Evolutionary conservation across 1,140 invertebrate species (phyloP).

Genomic region (Schlechtendalia chinensis): DNA sequence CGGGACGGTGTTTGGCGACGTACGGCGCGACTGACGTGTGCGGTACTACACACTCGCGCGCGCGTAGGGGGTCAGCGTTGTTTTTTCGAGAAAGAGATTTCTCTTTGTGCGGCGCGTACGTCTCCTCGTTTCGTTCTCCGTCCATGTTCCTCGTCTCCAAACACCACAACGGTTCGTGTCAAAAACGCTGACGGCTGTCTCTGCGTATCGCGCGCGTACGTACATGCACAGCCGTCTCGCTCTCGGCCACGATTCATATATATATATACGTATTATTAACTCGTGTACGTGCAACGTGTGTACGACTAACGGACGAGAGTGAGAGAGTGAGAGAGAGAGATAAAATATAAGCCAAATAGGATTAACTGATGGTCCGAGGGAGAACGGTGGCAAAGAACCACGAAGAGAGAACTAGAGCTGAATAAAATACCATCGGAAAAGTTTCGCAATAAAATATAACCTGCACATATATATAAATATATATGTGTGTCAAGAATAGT

Average conservation of each 20-base stretch:
- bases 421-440: slow-evolving; percentile 13
- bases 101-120: background rate
- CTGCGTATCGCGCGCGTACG: background rate
- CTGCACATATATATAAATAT: background rate
- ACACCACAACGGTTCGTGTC: background rate
- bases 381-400: too few species aligned
- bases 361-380: background rate
- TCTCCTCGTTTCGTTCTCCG: background rate
- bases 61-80: background rate
- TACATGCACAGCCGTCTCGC: too few species aligned
- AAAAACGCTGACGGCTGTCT: slow-evolving; percentile 1
- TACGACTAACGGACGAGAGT: too few species aligned
- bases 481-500: background rate
- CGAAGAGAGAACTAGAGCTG: too few species aligned
- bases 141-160: background rate
- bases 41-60: too few species aligned
- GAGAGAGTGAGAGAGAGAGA: background rate
- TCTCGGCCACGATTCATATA: too few species aligned
- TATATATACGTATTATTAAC: too few species aligned
- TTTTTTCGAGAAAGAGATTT: background rate
- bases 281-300: background rate
- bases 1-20: background rate
- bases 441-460: slow-evolving; percentile 23
- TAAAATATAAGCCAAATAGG: slow-evolving; percentile 10
- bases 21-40: background rate